These are phyloP conservation scores for Yasuhikotakia modesta DNA, from an alignment of 2,797 vertebrate species.

Conservation along the genomic window DNA sequence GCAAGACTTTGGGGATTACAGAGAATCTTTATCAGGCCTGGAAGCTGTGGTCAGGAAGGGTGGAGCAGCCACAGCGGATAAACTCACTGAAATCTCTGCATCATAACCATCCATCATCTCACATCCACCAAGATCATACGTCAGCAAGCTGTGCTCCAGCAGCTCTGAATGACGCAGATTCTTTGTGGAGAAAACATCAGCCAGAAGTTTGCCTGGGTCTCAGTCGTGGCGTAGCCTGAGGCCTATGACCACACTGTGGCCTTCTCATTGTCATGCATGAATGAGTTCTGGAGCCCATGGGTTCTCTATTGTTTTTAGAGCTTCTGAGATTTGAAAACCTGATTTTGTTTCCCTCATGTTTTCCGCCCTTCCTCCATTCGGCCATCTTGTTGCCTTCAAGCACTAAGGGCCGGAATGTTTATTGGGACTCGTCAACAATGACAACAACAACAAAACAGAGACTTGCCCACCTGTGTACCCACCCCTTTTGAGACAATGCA, in stretches of 20 bases:
- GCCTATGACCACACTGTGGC: conserved; percentile 53
- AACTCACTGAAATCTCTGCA: conserved; percentile 11
- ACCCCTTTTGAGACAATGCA: conserved; percentile 75
- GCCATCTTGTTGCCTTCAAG: conserved; percentile 57
- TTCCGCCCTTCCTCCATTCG: conserved; percentile 56
- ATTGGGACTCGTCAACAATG: conserved; percentile 75
- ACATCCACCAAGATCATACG: not conserved
- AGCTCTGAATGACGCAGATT: not conserved
- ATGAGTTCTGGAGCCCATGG: conserved; percentile 57
- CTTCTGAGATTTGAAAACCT: conserved; percentile 65
- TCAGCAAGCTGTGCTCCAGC: conserved; percentile 10
- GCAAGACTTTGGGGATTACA: conserved; percentile 52
- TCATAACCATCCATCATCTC: conserved; percentile 15
- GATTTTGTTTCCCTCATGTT: conserved; percentile 38
- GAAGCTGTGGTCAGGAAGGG: conserved; percentile 40
- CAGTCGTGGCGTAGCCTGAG: conserved; percentile 40
- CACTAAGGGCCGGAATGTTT: conserved; percentile 65
- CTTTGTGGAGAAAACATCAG: conserved; percentile 1
- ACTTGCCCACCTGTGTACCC: conserved; percentile 69
- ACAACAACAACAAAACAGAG: conserved; percentile 67
- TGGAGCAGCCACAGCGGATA: conserved; percentile 22
- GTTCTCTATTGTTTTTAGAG: conserved; percentile 68
- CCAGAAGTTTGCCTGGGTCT: conserved; percentile 18
- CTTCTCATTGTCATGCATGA: conserved; percentile 69
- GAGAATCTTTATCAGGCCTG: conserved; percentile 33